Evolutionary conservation across 2,888 invertebrate species (phyloP).

Genomic region (Lypha dubia): DNA sequence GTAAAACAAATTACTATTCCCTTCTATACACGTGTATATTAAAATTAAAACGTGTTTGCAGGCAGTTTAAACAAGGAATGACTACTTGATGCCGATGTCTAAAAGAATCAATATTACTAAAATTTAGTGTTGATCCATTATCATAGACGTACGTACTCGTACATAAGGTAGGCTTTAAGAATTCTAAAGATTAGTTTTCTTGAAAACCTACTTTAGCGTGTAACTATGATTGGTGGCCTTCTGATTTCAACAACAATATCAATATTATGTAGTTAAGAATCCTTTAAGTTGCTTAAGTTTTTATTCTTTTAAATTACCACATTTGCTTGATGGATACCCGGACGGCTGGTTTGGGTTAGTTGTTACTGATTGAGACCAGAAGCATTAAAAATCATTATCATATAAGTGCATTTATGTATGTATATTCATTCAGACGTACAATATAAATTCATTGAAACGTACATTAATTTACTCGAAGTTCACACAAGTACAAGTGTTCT

Average conservation of each 20-base stretch:
- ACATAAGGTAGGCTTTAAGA: no score
- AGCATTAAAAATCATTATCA: conserved; percentile 71
- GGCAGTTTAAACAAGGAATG: conserved; percentile 16
- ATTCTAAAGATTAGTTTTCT: no score
- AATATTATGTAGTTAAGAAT: neutral
- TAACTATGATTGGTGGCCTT: no score
- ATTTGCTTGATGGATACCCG: conserved; percentile 38
- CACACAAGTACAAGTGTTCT: conserved; percentile 28
- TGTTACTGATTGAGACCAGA: conserved; percentile 61
- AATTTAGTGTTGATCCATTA: no score
- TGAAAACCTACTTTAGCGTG: no score
- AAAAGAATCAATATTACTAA: neutral
- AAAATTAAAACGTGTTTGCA: neutral
- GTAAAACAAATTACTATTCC: conserved; percentile 32
- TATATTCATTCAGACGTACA: conserved; percentile 27
- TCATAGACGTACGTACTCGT: no score
- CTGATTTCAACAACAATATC: neutral
- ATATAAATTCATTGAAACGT: conserved; percentile 24
- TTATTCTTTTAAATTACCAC: conserved; percentile 34
- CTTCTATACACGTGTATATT: neutral
- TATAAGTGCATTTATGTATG: conserved; percentile 60
- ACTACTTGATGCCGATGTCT: no score
- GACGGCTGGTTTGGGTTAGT: conserved; percentile 40
- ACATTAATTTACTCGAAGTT: conserved; percentile 1
- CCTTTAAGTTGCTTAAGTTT: neutral